Base-by-base conservation (phyloP, 2,113 vertebrate genomes). In the Psittacara wagleri region DNA sequence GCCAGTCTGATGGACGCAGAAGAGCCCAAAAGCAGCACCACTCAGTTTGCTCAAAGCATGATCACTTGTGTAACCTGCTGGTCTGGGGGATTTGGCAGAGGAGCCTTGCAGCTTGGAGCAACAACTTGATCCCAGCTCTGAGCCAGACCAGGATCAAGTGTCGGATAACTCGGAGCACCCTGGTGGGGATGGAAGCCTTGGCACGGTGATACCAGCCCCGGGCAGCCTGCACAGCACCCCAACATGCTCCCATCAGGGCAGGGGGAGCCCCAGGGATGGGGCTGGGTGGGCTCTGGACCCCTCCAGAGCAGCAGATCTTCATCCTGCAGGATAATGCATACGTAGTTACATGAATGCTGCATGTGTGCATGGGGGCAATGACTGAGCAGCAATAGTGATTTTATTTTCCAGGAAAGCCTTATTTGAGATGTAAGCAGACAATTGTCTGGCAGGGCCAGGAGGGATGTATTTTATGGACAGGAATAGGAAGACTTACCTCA, bases 341-440 rank as follows among this genome's bases (percentile, higher is more conserved):
- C 10, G 24, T 90, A 92, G 83, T 66, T 96, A 93, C 88, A 43
- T 2, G 49, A 97, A 96, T 87, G 97, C 96, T 98, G 98, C 98
- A 98, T 97, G 98, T 73, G 51, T 97, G 98, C 98, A 98, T 98
- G 97, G 96, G 96, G 97, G 86, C 78, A 52, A 2, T 29, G 94
- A 41, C 61, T 27, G 17, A 90, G 86, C 96, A 96, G 96, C 95
- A 98, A 93, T 46, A 96, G 97, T 13, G 51, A 18, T 82, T 84
- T 83, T 90, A 64, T 95, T 96, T 96, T 96, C 96, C 95, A 96
- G 95, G 95, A 97, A 97, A 97, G 97, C 97, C 98, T 98, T 97
- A 96, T 93, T 73, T 52, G 96, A 96, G 92, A 81, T 76, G 75
- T 43, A 92, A 97, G 48, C 78, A 96, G 91, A 66, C 92, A 80